A percentile compares a stretch with the other conserved stretches of the same genome.
Conservation (phyloP, 2,888 invertebrate genomes). For the Ptychoptera albimana region DNA sequence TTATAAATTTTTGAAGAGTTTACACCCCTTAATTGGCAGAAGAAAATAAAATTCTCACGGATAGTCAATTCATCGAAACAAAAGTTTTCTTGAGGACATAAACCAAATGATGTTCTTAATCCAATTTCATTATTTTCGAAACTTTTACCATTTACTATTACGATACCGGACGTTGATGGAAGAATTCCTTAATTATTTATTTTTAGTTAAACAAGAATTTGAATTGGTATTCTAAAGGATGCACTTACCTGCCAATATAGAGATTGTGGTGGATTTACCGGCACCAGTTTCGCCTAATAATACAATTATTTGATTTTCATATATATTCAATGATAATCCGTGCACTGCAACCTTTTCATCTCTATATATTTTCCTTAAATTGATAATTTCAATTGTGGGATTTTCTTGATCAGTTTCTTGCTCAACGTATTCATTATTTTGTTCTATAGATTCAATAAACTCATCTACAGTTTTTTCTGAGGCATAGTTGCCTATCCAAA, state of each 20-base stretch:
- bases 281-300: constrained; percentile 69
- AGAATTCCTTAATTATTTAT: constrained; percentile 33
- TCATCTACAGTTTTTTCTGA: constrained; percentile 16
- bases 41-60: constrained; percentile 68
- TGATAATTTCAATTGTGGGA: constrained; percentile 38
- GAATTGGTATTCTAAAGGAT: too few species aligned
- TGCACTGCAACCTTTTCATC: constrained; percentile 42
- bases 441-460: constrained; percentile 8
- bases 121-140: constrained; percentile 42
- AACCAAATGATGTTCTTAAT: constrained; percentile 54
- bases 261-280: constrained; percentile 88
- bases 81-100: constrained; percentile 78
- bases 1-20: too few species aligned
- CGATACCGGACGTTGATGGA: constrained; percentile 49
- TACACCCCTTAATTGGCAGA: constrained; percentile 33
- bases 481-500: constrained; percentile 29
- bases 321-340: constrained; percentile 64
- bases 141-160: constrained; percentile 53
- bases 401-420: constrained; percentile 31
- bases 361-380: constrained; percentile 46
- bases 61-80: constrained; percentile 72
- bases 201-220: too few species aligned
- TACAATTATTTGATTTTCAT: constrained; percentile 77
- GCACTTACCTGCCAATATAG: constrained; percentile 57
- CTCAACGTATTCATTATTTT: constrained; percentile 19